A percentile compares a stretch with the other conserved stretches of the same genome.
Conservation (phyloP, 2,888 invertebrate species). For the Glomeris marginata region DNA sequence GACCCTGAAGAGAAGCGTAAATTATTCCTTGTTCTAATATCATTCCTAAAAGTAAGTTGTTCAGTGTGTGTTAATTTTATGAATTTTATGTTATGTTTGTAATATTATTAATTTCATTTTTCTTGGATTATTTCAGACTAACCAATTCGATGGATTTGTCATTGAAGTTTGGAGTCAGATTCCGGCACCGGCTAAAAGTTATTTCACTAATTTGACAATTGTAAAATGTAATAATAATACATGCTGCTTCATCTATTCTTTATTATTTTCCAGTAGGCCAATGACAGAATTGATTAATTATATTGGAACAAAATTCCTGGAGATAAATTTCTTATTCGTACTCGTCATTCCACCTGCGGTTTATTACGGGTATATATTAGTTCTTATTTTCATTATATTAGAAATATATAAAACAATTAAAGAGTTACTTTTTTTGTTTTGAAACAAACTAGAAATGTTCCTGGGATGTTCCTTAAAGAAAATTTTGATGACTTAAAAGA, state of each 20-base stretch:
- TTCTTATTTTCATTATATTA: no score
- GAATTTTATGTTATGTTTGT: background rate
- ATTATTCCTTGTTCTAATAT: conserved; percentile 50
- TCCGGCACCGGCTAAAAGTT: conserved; percentile 42
- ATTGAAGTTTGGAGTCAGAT: conserved; percentile 82
- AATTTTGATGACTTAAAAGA: conserved; percentile 64
- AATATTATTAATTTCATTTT: background rate
- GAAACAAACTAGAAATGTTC: conserved; percentile 19
- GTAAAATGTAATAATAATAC: background rate
- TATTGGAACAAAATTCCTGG: conserved; percentile 19
- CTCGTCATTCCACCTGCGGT: conserved; percentile 63
- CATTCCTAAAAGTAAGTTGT: conserved; percentile 36
- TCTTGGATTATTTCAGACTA: conserved; percentile 43
- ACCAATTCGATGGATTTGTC: conserved; percentile 77
- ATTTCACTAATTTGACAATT: background rate
- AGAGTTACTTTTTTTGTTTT: conserved; percentile 4
- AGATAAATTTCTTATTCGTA: conserved; percentile 31
- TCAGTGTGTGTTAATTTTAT: background rate
- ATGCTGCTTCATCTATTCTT: background rate
- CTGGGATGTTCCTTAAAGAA: conserved; percentile 51
- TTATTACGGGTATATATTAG: conserved; percentile 23
- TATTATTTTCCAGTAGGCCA: conserved; percentile 22
- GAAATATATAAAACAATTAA: background rate
- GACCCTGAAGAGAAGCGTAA: conserved; percentile 49
- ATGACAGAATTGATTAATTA: conserved; percentile 26